Percentiles rank a stretch among this genome's conserved stretches.
phyloP scores from a whole-genome alignment of 2,888 invertebrate genomes.

The Cryptus armator region DNA sequence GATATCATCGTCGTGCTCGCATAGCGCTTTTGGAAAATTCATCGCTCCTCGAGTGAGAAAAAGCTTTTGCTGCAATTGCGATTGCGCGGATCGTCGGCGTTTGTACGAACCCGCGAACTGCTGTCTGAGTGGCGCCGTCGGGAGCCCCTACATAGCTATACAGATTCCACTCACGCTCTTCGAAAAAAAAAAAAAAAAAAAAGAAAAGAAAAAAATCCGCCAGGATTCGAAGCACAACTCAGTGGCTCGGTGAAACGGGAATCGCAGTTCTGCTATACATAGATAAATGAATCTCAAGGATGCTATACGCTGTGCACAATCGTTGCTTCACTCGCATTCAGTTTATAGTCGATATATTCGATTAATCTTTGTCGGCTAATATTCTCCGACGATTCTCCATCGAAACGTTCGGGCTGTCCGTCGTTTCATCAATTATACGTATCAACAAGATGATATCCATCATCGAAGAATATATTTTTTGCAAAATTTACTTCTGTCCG shows the following conservation, averaged over 20 bases:
- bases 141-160: conserved; percentile 4
- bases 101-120: conserved; percentile 16
- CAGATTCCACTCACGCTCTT: background rate
- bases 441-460: too few species aligned
- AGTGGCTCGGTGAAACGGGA: background rate
- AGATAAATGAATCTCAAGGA: conserved; percentile 5
- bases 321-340: background rate
- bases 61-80: conserved; percentile 14
- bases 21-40: conserved; percentile 47
- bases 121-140: conserved; percentile 14
- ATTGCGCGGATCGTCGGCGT: conserved; percentile 18
- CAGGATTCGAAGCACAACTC: background rate
- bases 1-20: conserved; percentile 39
- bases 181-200: background rate
- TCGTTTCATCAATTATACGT: too few species aligned
- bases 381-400: background rate
- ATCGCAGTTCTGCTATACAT: background rate
- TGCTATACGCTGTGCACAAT: background rate
- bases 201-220: background rate
- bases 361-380: background rate
- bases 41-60: conserved; percentile 25
- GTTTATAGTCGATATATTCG: background rate
- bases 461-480: too few species aligned
- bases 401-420: too few species aligned
- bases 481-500: too few species aligned